Conservation (phyloP, 2,888 invertebrate genomes). For the Perizoma affinitatum region DNA sequence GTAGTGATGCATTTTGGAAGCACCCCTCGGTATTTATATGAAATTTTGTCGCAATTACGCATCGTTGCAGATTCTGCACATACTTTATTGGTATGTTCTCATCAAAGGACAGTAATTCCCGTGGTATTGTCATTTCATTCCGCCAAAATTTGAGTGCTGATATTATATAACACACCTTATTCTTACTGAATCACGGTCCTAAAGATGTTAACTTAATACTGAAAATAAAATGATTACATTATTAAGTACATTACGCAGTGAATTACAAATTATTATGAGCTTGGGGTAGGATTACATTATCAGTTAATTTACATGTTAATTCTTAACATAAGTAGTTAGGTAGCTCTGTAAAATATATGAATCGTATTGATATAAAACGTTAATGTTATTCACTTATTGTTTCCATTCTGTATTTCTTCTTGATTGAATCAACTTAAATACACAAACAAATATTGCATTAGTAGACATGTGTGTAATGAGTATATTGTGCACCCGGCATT, state of each 20-base stretch:
- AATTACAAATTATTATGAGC: slow-evolving; percentile 37
- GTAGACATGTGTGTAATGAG: no score
- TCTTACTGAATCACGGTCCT: slow-evolving; percentile 6
- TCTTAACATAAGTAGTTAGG: slow-evolving; percentile 29
- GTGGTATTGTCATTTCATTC: slow-evolving; percentile 42
- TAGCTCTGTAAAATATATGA: slow-evolving; percentile 27
- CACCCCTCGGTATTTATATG: slow-evolving; percentile 79
- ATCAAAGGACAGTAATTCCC: slow-evolving; percentile 63
- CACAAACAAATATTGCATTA: no score
- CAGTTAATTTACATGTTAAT: slow-evolving; percentile 38
- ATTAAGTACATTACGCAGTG: slow-evolving; percentile 33
- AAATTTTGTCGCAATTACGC: slow-evolving; percentile 72
- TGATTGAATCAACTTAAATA: no score
- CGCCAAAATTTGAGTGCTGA: slow-evolving; percentile 20
- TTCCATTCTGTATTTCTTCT: no score
- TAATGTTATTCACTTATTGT: no score
- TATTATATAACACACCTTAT: slow-evolving; percentile 27
- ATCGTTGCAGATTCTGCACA: slow-evolving; percentile 62
- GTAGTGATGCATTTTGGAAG: slow-evolving; percentile 76
- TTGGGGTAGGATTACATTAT: slow-evolving; percentile 36
- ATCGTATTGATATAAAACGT: not conserved
- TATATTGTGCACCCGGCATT: no score
- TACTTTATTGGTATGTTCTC: slow-evolving; percentile 70
- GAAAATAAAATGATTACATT: slow-evolving; percentile 40
- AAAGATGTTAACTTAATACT: slow-evolving; percentile 7